Evolutionary conservation across 2,888 invertebrate species (phyloP).

Genomic region (Panzeria rudis): DNA sequence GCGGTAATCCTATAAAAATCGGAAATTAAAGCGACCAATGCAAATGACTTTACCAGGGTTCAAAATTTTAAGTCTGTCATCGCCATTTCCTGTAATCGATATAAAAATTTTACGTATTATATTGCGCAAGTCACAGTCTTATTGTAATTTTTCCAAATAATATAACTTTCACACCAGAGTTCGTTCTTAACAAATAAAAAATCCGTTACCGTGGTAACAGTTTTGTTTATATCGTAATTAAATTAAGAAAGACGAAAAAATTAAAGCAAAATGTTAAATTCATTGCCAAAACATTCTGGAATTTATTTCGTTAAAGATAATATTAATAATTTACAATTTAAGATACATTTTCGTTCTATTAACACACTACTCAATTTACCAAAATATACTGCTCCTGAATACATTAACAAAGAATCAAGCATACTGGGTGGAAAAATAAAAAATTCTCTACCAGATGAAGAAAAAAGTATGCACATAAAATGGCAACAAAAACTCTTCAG

Average conservation of each 20-base stretch:
- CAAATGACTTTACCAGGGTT: too few species aligned
- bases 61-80: too few species aligned
- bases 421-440: too few species aligned
- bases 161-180: neutral
- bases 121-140: neutral
- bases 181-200: neutral
- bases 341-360: slow-evolving; percentile 77
- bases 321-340: slow-evolving; percentile 78
- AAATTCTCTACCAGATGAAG: slow-evolving; percentile 63
- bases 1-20: too few species aligned
- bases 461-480: slow-evolving; percentile 81
- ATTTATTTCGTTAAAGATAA: slow-evolving; percentile 80
- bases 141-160: neutral
- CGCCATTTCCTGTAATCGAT: neutral
- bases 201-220: slow-evolving; percentile 53
- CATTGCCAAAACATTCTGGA: slow-evolving; percentile 78
- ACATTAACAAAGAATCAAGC: neutral
- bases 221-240: slow-evolving; percentile 7
- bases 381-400: slow-evolving; percentile 77
- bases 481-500: slow-evolving; percentile 91
- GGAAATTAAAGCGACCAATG: too few species aligned
- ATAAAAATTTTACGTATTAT: too few species aligned
- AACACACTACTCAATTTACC: slow-evolving; percentile 81
- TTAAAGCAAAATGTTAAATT: slow-evolving; percentile 74
- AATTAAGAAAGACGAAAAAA: slow-evolving; percentile 4